A percentile compares a stretch with the other conserved stretches of the same genome.
Conservation (phyloP, 2,113 vertebrate species). For the Eclectus roratus region DNA sequence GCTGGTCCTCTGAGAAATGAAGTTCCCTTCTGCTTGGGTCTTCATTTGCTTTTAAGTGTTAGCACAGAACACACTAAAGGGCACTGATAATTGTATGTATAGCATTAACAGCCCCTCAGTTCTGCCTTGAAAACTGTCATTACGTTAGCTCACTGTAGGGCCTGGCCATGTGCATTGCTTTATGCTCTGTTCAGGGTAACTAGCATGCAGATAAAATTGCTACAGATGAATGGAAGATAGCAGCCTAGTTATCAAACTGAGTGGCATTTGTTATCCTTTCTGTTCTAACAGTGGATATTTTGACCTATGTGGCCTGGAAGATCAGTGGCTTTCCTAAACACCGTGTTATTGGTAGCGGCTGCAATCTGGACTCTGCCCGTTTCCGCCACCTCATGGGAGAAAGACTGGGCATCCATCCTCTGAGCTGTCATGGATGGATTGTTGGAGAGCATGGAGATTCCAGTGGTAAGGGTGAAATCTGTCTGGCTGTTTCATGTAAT, state of each 20-base stretch:
- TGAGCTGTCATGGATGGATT: conserved; percentile 95
- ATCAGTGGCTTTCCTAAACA: conserved; percentile 95
- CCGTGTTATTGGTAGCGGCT: conserved; percentile 94
- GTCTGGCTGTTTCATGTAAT: background rate
- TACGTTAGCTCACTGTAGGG: background rate
- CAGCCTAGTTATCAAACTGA: background rate
- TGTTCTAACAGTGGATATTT: conserved; percentile 86
- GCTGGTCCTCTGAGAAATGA: background rate
- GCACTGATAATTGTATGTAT: background rate
- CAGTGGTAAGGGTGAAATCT: conserved; percentile 81
- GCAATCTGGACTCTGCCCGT: conserved; percentile 95
- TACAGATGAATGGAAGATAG: background rate
- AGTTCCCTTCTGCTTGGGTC: background rate
- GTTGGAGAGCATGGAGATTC: conserved; percentile 95
- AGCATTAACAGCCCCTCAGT: background rate
- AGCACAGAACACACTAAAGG: background rate
- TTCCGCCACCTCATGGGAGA: conserved; percentile 96
- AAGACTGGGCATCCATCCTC: conserved; percentile 86
- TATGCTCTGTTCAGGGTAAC: background rate
- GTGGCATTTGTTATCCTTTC: background rate
- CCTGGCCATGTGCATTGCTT: background rate
- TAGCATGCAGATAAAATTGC: background rate
- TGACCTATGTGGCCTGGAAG: conserved; percentile 99
- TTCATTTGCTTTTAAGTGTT: background rate
- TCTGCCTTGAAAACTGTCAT: background rate